Evolutionary conservation across 2,888 invertebrate species (phyloP), one percentile per base, ranked within the genome.

Genomic region (Gryllus longicercus): DNA sequence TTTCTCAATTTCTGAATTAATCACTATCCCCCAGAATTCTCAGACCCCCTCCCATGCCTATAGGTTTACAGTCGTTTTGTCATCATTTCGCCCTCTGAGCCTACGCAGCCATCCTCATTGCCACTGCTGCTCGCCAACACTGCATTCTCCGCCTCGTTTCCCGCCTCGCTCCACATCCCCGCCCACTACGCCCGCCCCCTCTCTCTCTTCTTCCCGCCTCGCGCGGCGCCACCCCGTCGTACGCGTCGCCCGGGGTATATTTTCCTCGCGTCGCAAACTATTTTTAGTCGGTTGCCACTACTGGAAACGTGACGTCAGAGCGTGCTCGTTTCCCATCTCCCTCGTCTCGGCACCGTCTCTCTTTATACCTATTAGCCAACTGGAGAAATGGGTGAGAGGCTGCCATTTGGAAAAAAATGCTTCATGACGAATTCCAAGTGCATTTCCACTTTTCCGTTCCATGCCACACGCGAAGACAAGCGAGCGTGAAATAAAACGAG

Each of bases 301-400:
- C 63, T 63, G 63, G 63, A 63, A 63, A 63, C 12, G 63, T 63
- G 63, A 63, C 63, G 63, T 63, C 63, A 63, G 63, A 63, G n/a
- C 63, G 63, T n/a, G 63, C n/a, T n/a, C 38, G 38, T 38, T 38
- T 38, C 38, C 38, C 38, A 38, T 63, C 14, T 63, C 63, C 63
- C 63, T 63, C 14, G 63, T 14, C n/a, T 63, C 16, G 8, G 63
- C 63, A 10, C 8, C 11, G 63, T 63, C 16, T 63, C 12, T 63
- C 12, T n/a, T n/a, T 63, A 5, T 63, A 12, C 63, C 63, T n/a
- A 63, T 63, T 63, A 63, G 63, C 63, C 16, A 63, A 63, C 63
- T n/a, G n/a, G 16, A 14, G 16, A 63, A 63, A n/a, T 63, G 14
- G 63, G 38, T 38, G 38, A 38, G 38, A 38, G 38, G 38, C 38